phyloP scores from a whole-genome alignment of 2,888 invertebrate genomes.

The Tenthredo amoena region DNA sequence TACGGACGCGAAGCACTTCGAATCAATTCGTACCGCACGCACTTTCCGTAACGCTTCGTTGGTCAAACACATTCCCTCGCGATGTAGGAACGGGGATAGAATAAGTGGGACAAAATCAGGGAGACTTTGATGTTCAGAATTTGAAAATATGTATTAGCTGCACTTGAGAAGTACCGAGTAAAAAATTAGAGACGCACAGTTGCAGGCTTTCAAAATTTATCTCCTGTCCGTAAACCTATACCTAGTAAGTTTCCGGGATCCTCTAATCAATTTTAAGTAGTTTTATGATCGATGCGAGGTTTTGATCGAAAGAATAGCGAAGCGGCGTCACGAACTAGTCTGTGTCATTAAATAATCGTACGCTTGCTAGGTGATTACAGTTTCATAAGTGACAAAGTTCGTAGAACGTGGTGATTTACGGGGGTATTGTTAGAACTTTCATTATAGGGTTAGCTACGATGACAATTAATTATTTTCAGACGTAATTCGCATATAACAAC shows the following conservation, averaged over 20 bases:
- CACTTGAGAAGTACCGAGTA: not conserved
- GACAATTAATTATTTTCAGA: constrained; percentile 21
- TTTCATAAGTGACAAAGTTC: constrained; percentile 17
- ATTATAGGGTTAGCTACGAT: constrained; percentile 6
- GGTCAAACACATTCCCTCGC: constrained; percentile 26
- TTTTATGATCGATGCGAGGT: not conserved
- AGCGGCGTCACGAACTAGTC: not conserved
- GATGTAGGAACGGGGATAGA: not conserved
- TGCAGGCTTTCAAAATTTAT: not conserved
- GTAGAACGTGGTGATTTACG: constrained; percentile 18
- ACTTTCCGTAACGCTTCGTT: constrained; percentile 40
- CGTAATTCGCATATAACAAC: not conserved
- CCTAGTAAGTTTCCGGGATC: no score
- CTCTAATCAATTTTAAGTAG: no score
- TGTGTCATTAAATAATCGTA: constrained; percentile 4
- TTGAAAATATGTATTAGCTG: not conserved
- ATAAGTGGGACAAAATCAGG: constrained; percentile 6
- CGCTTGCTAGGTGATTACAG: not conserved
- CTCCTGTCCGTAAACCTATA: not conserved
- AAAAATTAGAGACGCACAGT: not conserved
- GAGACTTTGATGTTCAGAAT: not conserved
- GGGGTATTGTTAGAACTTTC: constrained; percentile 16
- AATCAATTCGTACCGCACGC: constrained; percentile 44
- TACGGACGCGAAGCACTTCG: not conserved
- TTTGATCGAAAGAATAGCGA: not conserved